A percentile compares a stretch with the other conserved stretches of the same genome.
phyloP scores from a whole-genome alignment of 2,113 vertebrate genomes.

The Gymnarchus niloticus region DNA sequence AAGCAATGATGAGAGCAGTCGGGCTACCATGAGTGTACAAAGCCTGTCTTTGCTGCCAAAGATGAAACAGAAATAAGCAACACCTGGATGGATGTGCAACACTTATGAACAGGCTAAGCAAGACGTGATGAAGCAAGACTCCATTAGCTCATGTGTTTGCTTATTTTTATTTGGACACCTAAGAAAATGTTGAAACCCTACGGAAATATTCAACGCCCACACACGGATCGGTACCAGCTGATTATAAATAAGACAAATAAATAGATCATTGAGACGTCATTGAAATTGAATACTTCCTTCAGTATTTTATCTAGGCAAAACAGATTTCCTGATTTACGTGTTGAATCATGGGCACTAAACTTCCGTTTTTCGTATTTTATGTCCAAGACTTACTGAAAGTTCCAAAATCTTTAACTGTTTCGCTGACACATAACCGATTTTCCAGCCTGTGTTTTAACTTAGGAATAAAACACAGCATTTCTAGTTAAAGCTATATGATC shows the following conservation, averaged over 20 bases:
- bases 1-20: background rate
- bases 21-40: background rate
- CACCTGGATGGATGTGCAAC: constrained; percentile 32
- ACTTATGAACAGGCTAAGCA: background rate
- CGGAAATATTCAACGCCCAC: background rate
- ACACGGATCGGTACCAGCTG: background rate
- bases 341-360: background rate
- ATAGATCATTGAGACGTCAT: background rate
- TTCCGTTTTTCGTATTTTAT: background rate
- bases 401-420: background rate
- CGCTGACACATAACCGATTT: background rate
- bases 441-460: background rate
- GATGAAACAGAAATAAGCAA: constrained; percentile 19
- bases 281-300: background rate
- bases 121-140: constrained; percentile 55
- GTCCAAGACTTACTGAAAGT: background rate
- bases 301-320: background rate
- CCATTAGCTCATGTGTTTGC: constrained; percentile 51
- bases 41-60: background rate
- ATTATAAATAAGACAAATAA: background rate
- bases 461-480: background rate
- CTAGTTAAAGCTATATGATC: background rate
- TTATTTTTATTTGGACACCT: constrained; percentile 10
- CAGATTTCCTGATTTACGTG: background rate
- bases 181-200: background rate